phyloP scores from a whole-genome alignment of 2,113 vertebrate species.

The Scophthalmus maximus region DNA sequence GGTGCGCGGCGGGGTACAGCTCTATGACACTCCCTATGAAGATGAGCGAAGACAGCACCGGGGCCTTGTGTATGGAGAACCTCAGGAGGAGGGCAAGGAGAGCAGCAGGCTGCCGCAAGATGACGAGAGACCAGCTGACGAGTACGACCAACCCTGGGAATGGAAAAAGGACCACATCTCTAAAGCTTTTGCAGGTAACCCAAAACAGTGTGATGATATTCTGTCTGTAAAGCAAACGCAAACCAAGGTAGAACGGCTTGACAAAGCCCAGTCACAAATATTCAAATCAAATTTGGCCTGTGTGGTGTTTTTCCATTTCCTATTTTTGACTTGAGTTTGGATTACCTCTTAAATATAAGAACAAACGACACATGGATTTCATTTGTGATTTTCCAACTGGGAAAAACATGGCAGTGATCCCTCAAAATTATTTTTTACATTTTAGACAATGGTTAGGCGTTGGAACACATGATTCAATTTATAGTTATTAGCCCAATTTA shows the following conservation, averaged over 20 bases:
- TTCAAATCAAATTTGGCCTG: too few species aligned
- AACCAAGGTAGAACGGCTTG: neutral
- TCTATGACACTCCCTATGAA: constrained; percentile 96
- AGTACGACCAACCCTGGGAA: constrained; percentile 98
- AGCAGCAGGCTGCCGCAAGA: constrained; percentile 94
- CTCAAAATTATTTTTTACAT: too few species aligned
- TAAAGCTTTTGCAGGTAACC: constrained; percentile 91
- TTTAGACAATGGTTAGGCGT: neutral
- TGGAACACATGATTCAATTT: too few species aligned
- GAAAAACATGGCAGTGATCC: neutral
- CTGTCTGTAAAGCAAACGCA: neutral
- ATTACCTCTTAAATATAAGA: neutral
- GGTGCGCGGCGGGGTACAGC: constrained; percentile 80
- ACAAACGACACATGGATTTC: too few species aligned
- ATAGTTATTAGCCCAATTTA: too few species aligned
- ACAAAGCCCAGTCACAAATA: neutral
- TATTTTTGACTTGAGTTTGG: neutral
- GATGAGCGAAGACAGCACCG: constrained; percentile 74
- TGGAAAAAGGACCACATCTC: constrained; percentile 95
- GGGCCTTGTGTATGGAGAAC: constrained; percentile 78
- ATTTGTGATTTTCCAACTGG: neutral
- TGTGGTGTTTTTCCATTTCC: neutral
- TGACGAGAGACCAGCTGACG: constrained; percentile 94
- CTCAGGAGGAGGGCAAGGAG: constrained; percentile 86
- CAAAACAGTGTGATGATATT: neutral